Evolutionary conservation across 1,140 invertebrate genomes (phyloP), one percentile per base, ranked within the genome.

Genomic region (Cotesia chilonis): DNA sequence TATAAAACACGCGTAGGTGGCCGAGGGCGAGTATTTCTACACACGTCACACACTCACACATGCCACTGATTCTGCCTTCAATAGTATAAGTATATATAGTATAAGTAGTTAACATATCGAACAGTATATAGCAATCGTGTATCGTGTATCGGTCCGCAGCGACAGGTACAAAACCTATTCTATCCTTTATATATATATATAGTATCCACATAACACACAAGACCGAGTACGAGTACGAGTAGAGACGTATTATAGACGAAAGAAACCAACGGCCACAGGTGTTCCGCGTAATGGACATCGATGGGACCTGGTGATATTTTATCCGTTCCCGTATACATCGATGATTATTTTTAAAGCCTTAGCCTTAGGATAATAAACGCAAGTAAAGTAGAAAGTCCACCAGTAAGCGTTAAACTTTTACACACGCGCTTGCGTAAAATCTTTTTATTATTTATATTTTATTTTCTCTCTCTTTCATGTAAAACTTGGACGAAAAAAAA

Each of bases 1-100:
- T 65, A 71, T 63, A 60, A 69, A 78, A 76, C 74, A 74, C 69
- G 81, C 82, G 83, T 84, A 81, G 82, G 83, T 83, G 81, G 78
- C 70, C 74, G 66, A 66, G 69, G 51, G 71, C 68, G 68, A 68
- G 55, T 67, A 79, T 81, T 80, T 81, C 78, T 37, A 65, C 70
- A 71, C 60, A 60, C 54, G 17, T 51, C 47, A 68, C 66, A 68
- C 47, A 51, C 54, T 51, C 6, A 12, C 7, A 35, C 28, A 61
- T 17, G 35, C 7, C 9, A 47, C 63, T 1, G 35, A 41, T 9
- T 41, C 7, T 41, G 35, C 6, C 6, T 47, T 47, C 41, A 9
- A 10, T 47, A 47, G 41, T 47, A 47, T 4, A 6, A 47, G 41
- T 47, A 47, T 6, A 6, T 9, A 10, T 47, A 47, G 41, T 47